Evolutionary conservation across 2,888 invertebrate species (phyloP).

Genomic region (Orthonychiurus folsomi): DNA sequence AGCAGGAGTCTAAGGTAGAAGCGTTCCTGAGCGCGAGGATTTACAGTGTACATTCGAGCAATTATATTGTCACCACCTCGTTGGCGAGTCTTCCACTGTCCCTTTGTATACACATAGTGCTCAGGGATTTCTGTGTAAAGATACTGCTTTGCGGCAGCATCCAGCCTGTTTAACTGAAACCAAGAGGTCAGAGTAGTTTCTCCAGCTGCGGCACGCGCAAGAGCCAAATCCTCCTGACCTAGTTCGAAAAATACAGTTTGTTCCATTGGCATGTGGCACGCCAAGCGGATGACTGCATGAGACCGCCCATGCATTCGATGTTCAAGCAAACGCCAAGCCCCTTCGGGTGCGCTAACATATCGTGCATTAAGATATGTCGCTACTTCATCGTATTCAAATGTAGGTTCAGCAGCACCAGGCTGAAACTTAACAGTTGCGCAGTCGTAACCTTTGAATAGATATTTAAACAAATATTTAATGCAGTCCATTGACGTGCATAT

Average conservation of each 20-base stretch:
- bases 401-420: not conserved
- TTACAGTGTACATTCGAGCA: constrained; percentile 40
- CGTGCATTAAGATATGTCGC: constrained; percentile 33
- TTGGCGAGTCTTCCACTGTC: constrained; percentile 14
- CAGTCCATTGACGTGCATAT: constrained; percentile 33
- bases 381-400: constrained; percentile 31
- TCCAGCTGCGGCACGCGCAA: constrained; percentile 1
- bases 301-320: constrained; percentile 36
- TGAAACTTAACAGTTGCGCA: constrained; percentile 14
- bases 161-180: constrained; percentile 29
- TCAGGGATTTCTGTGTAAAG: constrained; percentile 17
- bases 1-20: constrained; percentile 41
- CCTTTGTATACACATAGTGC: constrained; percentile 15
- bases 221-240: constrained; percentile 19
- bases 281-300: constrained; percentile 29
- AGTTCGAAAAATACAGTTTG: constrained; percentile 30
- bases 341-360: constrained; percentile 43
- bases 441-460: constrained; percentile 41
- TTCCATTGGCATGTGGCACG: constrained; percentile 29
- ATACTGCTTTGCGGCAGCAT: constrained; percentile 16
- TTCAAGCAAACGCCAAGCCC: constrained; percentile 42
- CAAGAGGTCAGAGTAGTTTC: constrained; percentile 34
- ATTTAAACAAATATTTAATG: constrained; percentile 42
- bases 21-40: constrained; percentile 39
- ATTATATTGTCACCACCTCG: constrained; percentile 31